Conservation (phyloP, 2,113 vertebrate species). For the Misgurnus anguillicaudatus region DNA sequence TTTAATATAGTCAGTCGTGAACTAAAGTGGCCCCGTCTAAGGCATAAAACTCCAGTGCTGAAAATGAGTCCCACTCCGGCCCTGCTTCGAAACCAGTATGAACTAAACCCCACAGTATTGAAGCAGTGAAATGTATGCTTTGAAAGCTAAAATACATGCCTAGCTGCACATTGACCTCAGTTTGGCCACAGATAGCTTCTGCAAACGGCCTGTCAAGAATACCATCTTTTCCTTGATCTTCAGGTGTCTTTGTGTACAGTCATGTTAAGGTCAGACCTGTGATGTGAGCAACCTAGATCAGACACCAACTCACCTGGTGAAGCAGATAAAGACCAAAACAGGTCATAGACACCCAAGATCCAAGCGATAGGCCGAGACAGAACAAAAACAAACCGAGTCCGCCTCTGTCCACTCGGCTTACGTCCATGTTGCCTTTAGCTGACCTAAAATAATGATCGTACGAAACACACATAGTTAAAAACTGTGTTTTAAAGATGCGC, state of each 20-base stretch:
- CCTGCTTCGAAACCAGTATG: too few relatives aligned
- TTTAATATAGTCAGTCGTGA: too few relatives aligned
- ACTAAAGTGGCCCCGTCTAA: too few relatives aligned
- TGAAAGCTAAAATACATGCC: background rate
- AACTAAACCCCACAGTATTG: background rate
- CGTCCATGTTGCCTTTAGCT: conserved; percentile 14
- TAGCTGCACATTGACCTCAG: background rate
- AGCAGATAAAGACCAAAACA: conserved; percentile 34
- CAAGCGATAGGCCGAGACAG: conserved; percentile 32
- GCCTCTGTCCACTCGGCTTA: conserved; percentile 27
- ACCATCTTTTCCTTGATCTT: background rate
- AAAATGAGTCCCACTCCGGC: too few relatives aligned
- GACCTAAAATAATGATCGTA: conserved; percentile 18
- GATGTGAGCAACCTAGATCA: conserved; percentile 37
- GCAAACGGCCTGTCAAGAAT: conserved; percentile 13
- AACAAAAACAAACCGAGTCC: conserved; percentile 31
- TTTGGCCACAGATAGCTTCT: background rate
- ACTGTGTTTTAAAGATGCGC: background rate
- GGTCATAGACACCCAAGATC: conserved; percentile 38
- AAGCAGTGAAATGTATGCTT: background rate
- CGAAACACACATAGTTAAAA: background rate
- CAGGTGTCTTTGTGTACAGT: conserved; percentile 23
- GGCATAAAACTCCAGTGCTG: too few relatives aligned
- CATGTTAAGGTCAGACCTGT: conserved; percentile 34
- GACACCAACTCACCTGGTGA: conserved; percentile 43